Evolutionary conservation across 2,113 vertebrate genomes (phyloP).

Genomic region (Sylvietta virens): DNA sequence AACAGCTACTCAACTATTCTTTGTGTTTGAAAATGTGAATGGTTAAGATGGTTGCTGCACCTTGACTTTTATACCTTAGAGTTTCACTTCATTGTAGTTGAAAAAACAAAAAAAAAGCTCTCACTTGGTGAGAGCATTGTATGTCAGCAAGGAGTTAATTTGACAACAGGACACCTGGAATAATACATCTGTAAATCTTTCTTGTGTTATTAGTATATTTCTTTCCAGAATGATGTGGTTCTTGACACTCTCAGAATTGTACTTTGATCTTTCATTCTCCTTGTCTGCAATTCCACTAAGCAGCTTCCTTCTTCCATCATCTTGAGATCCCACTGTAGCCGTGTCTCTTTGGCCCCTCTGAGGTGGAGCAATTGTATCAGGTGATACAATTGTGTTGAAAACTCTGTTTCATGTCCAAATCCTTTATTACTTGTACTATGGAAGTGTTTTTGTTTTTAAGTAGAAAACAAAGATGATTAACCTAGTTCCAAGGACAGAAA

Average conservation of each 20-base stretch:
- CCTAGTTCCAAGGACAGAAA: background rate
- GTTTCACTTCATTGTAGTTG: background rate
- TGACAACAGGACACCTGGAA: background rate
- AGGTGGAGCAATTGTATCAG: too few species aligned
- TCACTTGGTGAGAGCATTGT: background rate
- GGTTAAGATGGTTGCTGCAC: background rate
- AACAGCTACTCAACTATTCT: background rate
- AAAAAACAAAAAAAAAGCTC: background rate
- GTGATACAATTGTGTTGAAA: background rate
- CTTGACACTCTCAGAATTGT: background rate
- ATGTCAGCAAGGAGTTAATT: background rate
- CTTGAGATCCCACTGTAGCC: background rate
- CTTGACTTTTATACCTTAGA: background rate
- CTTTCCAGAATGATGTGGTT: background rate
- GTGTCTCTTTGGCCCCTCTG: background rate
- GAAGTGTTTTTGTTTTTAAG: background rate
- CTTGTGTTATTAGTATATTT: background rate
- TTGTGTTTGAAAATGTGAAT: background rate
- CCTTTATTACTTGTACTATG: background rate
- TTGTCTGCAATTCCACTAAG: background rate
- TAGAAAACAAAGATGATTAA: background rate
- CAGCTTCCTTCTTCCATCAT: background rate
- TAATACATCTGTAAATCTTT: background rate
- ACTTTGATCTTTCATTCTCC: background rate
- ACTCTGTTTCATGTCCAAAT: background rate